Evolutionary conservation across 2,113 vertebrate genomes (phyloP).

Genomic region (Neolamprologus longior): DNA sequence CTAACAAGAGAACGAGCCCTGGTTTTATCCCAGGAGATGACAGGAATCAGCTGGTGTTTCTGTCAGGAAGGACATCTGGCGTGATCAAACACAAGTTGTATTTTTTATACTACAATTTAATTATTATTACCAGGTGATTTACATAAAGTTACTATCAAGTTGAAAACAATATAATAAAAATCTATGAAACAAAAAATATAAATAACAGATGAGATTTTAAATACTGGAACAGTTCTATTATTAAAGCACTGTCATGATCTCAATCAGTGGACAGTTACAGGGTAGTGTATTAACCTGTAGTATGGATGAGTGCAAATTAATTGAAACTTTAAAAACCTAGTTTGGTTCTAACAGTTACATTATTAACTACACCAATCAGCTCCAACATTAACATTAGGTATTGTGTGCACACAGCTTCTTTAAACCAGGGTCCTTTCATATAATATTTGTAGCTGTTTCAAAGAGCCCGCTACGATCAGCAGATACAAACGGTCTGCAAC

Average conservation of each 20-base stretch:
- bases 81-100: background rate
- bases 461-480: background rate
- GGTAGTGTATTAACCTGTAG: background rate
- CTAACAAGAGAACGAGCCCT: background rate
- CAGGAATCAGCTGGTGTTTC: background rate
- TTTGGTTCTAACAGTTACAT: background rate
- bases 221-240: background rate
- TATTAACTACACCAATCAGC: background rate
- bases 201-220: background rate
- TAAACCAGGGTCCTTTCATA: background rate
- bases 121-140: background rate
- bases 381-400: background rate
- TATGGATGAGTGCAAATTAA: background rate
- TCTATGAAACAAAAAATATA: background rate
- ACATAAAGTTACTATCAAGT: background rate
- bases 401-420: background rate
- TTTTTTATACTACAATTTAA: background rate
- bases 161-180: background rate
- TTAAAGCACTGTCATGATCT: background rate
- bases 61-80: background rate
- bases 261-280: background rate
- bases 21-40: background rate
- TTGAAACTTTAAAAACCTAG: background rate
- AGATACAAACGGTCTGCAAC: background rate
- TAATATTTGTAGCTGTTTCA: background rate